Conservation (phyloP, 2,113 vertebrate genomes). For the Syngnathus floridae region DNA sequence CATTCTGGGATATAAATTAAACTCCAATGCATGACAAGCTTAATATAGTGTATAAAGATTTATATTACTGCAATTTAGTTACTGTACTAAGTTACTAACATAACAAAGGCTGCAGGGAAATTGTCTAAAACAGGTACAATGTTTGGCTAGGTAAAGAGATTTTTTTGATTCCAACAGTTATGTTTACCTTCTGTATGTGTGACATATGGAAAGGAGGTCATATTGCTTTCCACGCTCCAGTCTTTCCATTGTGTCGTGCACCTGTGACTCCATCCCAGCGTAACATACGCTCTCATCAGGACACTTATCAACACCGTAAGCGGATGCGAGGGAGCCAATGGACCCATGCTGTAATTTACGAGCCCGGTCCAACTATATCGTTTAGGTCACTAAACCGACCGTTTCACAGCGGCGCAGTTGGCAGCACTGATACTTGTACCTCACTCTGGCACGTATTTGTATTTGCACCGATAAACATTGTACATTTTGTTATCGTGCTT, state of each 20-base stretch:
- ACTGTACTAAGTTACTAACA: neutral
- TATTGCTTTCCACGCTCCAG: slow-evolving; percentile 20
- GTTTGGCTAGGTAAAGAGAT: no score
- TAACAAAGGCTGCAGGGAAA: neutral
- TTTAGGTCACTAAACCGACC: slow-evolving; percentile 61
- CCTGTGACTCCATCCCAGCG: slow-evolving; percentile 58
- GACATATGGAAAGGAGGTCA: slow-evolving; percentile 41
- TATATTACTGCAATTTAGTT: neutral
- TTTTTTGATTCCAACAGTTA: no score
- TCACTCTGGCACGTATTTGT: slow-evolving; percentile 19
- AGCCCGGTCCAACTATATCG: slow-evolving; percentile 37
- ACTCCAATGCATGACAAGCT: neutral
- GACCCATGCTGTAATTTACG: slow-evolving; percentile 16
- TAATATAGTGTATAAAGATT: neutral
- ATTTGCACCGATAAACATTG: slow-evolving; percentile 25
- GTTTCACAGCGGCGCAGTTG: slow-evolving; percentile 45
- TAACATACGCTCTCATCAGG: slow-evolving; percentile 43
- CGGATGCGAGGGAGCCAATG: slow-evolving; percentile 48
- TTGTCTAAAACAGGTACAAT: no score
- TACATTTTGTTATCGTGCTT: slow-evolving; percentile 14
- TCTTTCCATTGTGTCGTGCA: slow-evolving; percentile 51
- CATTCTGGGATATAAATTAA: neutral
- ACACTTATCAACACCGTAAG: slow-evolving; percentile 70
- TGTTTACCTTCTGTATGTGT: neutral
- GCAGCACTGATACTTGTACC: slow-evolving; percentile 28